Evolutionary conservation across 2,888 invertebrate genomes (phyloP).

Genomic region (Galerucella calmariensis): DNA sequence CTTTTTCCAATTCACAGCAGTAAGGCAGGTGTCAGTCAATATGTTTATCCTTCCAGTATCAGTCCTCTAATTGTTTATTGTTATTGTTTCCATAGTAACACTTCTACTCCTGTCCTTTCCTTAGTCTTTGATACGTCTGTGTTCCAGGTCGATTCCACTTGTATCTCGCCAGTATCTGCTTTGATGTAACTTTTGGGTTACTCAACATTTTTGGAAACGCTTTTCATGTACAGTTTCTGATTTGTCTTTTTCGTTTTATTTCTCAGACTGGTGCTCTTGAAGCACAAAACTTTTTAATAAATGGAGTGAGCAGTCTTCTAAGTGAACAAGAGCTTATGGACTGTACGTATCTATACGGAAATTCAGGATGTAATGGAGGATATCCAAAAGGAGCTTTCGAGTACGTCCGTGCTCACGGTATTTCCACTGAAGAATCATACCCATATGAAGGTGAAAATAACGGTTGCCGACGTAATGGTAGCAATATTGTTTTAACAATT

Average conservation of each 20-base stretch:
- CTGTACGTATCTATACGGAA: slow-evolving; percentile 75
- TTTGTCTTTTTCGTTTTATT: not conserved
- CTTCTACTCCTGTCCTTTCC: no score
- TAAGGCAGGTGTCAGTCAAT: no score
- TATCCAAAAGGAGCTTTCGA: slow-evolving; percentile 81
- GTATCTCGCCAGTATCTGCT: no score
- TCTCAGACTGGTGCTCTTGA: slow-evolving; percentile 61
- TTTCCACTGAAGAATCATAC: slow-evolving; percentile 86
- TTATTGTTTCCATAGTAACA: no score
- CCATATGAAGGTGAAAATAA: slow-evolving; percentile 71
- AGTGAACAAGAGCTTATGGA: slow-evolving; percentile 87
- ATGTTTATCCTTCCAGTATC: no score
- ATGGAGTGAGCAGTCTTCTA: slow-evolving; percentile 68
- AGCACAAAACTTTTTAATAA: slow-evolving; percentile 56
- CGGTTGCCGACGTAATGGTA: not conserved
- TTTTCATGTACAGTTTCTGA: not conserved
- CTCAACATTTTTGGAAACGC: no score
- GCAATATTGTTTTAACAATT: not conserved
- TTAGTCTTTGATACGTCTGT: no score
- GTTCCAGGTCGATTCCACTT: no score
- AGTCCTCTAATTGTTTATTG: no score
- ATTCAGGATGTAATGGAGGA: slow-evolving; percentile 88
- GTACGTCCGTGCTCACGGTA: slow-evolving; percentile 81
- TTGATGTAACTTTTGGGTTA: no score
- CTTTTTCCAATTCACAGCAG: no score